These are phyloP conservation scores for Drosophila longiperda DNA, from an alignment of 2,888 invertebrate genomes.

Conservation along the genomic window DNA sequence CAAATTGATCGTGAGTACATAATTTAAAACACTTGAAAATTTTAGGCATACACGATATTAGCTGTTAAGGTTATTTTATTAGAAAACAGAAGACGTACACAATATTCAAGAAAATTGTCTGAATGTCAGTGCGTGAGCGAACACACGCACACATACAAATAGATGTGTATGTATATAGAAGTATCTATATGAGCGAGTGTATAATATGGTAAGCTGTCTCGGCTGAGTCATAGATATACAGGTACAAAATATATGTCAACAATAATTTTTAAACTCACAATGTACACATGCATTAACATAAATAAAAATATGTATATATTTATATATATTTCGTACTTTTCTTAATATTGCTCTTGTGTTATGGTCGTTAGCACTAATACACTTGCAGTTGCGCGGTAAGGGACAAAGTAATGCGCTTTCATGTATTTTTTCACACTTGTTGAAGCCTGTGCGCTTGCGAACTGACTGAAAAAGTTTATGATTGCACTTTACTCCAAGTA, in stretches of 20 bases:
- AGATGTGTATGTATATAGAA: not conserved
- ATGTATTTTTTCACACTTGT: slow-evolving; percentile 41
- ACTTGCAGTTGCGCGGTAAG: slow-evolving; percentile 50
- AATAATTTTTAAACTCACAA: slow-evolving; percentile 2
- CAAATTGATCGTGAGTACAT: slow-evolving; percentile 20
- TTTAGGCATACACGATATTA: not conserved
- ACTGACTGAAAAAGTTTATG: slow-evolving; percentile 1
- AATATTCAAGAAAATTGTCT: slow-evolving; percentile 16
- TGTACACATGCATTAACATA: slow-evolving; percentile 2
- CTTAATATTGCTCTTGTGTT: slow-evolving; percentile 15
- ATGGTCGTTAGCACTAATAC: slow-evolving; percentile 33
- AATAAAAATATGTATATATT: not conserved
- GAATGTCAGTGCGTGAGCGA: slow-evolving; percentile 18
- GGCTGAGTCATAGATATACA: slow-evolving; percentile 40
- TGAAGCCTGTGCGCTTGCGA: slow-evolving; percentile 24
- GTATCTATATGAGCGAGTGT: slow-evolving; percentile 2
- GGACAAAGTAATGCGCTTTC: slow-evolving; percentile 16
- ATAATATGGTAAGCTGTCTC: slow-evolving; percentile 8
- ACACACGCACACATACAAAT: slow-evolving; percentile 11
- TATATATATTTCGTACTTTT: slow-evolving; percentile 1
- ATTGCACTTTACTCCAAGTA: slow-evolving; percentile 11
- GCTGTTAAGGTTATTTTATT: not conserved
- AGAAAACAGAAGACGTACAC: slow-evolving; percentile 18
- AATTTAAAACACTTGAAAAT: not conserved
- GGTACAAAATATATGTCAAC: slow-evolving; percentile 1